Evolutionary conservation across 1,140 invertebrate species (phyloP).

Genomic region (Globodera ellingtonae): DNA sequence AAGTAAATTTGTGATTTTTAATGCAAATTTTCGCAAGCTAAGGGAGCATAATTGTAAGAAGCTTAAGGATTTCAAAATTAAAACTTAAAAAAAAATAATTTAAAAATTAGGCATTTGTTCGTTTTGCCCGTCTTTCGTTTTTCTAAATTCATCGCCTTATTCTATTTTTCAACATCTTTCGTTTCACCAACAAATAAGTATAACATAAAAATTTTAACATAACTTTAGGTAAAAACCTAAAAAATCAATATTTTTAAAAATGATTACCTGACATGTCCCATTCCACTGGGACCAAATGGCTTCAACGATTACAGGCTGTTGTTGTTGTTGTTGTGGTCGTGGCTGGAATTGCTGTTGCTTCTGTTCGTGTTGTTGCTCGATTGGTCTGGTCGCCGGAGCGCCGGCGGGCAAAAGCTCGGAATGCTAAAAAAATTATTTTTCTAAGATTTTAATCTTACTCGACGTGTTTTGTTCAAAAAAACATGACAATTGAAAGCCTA

Average conservation of each 20-base stretch:
- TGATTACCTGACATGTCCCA: conserved; percentile 53
- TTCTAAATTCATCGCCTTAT: too few species aligned
- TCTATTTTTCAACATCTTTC: too few species aligned
- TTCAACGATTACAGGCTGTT: not conserved
- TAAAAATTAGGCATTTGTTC: too few species aligned
- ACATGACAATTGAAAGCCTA: not conserved
- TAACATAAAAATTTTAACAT: too few species aligned
- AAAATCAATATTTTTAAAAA: not conserved
- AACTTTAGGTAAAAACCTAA: too few species aligned
- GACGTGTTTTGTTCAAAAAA: not conserved
- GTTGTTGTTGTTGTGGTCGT: conserved; percentile 2
- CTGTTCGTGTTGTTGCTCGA: conserved; percentile 2
- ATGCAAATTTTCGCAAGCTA: too few species aligned
- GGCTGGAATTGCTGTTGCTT: not conserved
- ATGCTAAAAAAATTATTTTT: not conserved
- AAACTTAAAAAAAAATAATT: too few species aligned
- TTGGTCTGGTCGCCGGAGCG: conserved; percentile 35
- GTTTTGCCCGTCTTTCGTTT: too few species aligned
- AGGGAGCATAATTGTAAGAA: too few species aligned
- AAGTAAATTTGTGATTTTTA: too few species aligned
- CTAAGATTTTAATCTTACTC: not conserved
- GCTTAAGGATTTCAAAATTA: too few species aligned
- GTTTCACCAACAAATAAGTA: too few species aligned
- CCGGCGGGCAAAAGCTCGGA: conserved; percentile 43
- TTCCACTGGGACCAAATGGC: conserved; percentile 62